A percentile compares a stretch with the other conserved stretches of the same genome.
phyloP scores from a whole-genome alignment of 2,113 vertebrate genomes.

The Connochaetes taurinus region DNA sequence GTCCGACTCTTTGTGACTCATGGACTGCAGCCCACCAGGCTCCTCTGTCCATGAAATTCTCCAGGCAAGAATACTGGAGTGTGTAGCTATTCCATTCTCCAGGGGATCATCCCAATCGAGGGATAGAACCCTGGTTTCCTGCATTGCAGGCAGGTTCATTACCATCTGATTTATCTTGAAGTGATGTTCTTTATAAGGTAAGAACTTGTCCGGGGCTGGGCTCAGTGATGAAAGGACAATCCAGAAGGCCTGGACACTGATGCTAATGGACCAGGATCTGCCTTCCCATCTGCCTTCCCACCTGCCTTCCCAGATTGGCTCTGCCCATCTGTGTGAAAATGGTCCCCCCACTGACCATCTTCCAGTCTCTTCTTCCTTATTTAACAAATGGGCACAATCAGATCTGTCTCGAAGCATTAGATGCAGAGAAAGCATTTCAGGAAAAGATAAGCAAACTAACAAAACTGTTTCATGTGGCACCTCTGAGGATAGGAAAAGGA shows the following conservation, averaged over 20 bases:
- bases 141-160: background rate
- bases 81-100: background rate
- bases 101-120: accelerated
- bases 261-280: accelerated
- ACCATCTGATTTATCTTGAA: background rate
- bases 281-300: background rate
- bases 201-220: background rate
- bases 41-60: background rate
- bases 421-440: background rate
- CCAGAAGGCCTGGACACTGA: background rate
- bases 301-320: background rate
- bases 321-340: background rate
- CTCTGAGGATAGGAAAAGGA: background rate
- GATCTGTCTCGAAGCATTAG: accelerated
- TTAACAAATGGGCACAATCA: background rate
- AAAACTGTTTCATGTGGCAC: background rate
- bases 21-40: background rate
- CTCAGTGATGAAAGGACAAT: background rate
- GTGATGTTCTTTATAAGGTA: background rate
- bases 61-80: background rate
- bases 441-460: background rate
- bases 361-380: background rate
- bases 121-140: background rate
- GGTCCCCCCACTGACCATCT: background rate
- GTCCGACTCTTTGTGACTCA: background rate